Base-by-base conservation (phyloP, 2,797 vertebrate genomes). In the Enteromius viviparus region DNA sequence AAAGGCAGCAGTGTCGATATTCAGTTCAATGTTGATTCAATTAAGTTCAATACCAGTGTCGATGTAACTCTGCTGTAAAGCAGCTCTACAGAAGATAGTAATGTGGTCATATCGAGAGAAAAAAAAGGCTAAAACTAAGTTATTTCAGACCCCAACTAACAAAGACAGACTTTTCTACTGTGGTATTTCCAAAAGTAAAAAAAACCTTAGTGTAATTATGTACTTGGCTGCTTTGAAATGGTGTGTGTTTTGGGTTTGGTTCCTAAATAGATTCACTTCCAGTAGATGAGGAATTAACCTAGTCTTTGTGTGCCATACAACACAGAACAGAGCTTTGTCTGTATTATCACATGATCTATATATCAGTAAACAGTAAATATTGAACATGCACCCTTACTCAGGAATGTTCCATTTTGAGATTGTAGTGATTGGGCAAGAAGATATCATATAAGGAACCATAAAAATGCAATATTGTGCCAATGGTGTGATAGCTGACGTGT, bases 381-480 rank as follows among this genome's bases (percentile, higher is more conserved):
- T 60, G 55, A 23, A 19, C 14, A 58, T 40, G 40, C 11, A n/a
- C 40, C 55, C 23, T 72, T 40, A 62, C 7, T 17, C n/a, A 47
- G 23, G 40, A 81, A 72, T 72, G 69, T 8, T 32, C 26, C 7
- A n/a, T 29, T 51, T 32, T 64, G 42, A 69, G 29, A 37, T 34
- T 66, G 10, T 51, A 51, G 29, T 12, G 40, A 7, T n/a, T 79
- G 32, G 14, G 47, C 1, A 51, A 34, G 62, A 68, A 10, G 26
- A 34, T 53, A 68, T 66, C 21, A 45, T 45, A 45, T 53, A 5
- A 78, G 53, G 62, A 68, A 53, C 66, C 45, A 51, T 66, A 49
- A 71, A 26, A 51, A 74, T 34, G 9, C 51, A 65, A n/a, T n/a
- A 32, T 29, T 66, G 47, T 34, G 55, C 17, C 6, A 76, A 40